phyloP scores from a whole-genome alignment of 1,140 invertebrate species.

The Anthonomus grandis region DNA sequence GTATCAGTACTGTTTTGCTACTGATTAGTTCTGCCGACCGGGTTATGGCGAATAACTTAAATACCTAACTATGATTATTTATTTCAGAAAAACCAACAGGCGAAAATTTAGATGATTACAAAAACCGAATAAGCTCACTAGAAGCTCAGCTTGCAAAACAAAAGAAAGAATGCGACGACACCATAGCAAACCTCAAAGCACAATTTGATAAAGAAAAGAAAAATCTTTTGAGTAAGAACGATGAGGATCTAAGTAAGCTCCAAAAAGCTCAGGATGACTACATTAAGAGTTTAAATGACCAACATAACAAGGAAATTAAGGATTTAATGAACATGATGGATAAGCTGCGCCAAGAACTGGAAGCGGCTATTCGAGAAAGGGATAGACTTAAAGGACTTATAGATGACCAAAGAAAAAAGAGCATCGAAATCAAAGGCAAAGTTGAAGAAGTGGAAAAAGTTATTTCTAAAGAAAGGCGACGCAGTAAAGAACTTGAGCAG shows the following conservation, averaged over 20 bases:
- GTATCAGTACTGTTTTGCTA: no score
- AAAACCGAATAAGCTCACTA: constrained; percentile 19
- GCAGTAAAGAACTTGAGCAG: constrained; percentile 21
- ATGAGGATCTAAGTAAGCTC: constrained; percentile 32
- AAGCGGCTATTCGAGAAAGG: constrained; percentile 4
- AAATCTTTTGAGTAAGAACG: constrained; percentile 31
- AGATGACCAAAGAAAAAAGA: constrained; percentile 25
- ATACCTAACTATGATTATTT: no score
- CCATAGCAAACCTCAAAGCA: constrained; percentile 28
- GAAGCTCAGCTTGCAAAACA: constrained; percentile 26
- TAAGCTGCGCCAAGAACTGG: constrained; percentile 14
- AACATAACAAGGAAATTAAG: constrained; percentile 31
- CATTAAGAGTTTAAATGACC: constrained; percentile 24
- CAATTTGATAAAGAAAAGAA: constrained; percentile 35
- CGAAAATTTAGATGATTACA: constrained; percentile 1
- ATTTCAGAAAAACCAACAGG: background rate
- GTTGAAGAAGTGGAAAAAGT: constrained; percentile 24
- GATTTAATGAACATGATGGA: constrained; percentile 26
- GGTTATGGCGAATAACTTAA: no score
- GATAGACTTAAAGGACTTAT: constrained; percentile 17
- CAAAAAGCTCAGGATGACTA: constrained; percentile 33
- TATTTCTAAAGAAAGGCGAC: constrained; percentile 17
- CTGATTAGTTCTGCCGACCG: no score
- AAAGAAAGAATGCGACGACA: constrained; percentile 34
- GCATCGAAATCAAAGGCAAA: constrained; percentile 28